A percentile compares a stretch with the other conserved stretches of the same genome.
Evolutionary conservation across 2,888 invertebrate genomes (phyloP).

Genomic region (Eremobia ochroleuca): DNA sequence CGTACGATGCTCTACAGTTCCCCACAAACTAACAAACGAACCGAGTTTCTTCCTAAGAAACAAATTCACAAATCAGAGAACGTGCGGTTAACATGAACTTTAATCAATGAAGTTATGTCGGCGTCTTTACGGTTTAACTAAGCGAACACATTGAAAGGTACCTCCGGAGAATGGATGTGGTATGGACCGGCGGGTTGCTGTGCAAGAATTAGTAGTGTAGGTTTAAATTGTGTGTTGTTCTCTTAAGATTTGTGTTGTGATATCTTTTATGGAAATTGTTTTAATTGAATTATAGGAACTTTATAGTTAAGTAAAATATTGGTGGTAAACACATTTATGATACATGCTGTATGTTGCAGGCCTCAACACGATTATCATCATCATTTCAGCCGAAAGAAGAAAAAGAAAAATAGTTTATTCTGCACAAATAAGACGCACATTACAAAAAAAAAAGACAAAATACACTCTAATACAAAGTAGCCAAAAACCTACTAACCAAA

Average conservation of each 20-base stretch:
- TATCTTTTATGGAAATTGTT: not conserved
- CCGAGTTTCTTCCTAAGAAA: conserved; percentile 54
- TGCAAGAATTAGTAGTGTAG: not conserved
- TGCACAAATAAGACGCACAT: too few relatives aligned
- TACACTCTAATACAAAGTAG: too few relatives aligned
- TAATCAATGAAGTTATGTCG: conserved; percentile 90
- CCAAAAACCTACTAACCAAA: too few relatives aligned
- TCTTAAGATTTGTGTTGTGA: conserved; percentile 13
- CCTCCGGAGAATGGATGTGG: conserved; percentile 74
- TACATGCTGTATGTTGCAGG: too few relatives aligned
- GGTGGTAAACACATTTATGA: too few relatives aligned
- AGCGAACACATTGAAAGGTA: conserved; percentile 81
- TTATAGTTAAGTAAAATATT: not conserved
- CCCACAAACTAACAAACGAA: conserved; percentile 32
- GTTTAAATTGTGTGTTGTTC: conserved; percentile 17
- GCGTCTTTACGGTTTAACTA: conserved; percentile 90
- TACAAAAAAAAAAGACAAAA: too few relatives aligned
- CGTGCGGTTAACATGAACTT: conserved; percentile 86
- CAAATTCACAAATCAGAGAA: conserved; percentile 73
- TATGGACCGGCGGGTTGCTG: conserved; percentile 44
- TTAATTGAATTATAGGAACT: not conserved
- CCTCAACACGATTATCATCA: too few relatives aligned
- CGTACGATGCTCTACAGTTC: not conserved
- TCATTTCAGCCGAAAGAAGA: too few relatives aligned
- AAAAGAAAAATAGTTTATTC: too few relatives aligned